phyloP scores from a whole-genome alignment of 2,113 vertebrate species.

The Notarius quadriscutis region DNA sequence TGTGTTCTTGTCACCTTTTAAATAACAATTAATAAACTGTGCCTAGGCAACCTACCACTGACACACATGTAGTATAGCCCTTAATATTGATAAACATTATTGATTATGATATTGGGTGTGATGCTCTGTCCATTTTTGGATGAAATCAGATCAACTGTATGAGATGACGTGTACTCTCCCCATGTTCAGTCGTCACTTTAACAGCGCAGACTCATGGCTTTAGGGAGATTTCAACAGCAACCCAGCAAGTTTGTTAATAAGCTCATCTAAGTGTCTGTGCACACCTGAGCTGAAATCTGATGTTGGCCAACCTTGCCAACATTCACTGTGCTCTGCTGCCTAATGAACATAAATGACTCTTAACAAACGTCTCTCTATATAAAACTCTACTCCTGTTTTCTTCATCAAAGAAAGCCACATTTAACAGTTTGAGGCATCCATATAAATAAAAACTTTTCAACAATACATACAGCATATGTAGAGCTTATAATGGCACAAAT shows the following conservation, averaged over 20 bases:
- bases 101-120: constrained; percentile 67
- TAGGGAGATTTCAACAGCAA: constrained; percentile 42
- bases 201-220: constrained; percentile 47
- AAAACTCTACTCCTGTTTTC: constrained; percentile 1
- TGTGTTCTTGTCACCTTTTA: constrained; percentile 75
- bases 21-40: constrained; percentile 72
- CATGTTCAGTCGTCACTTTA: constrained; percentile 39
- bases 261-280: constrained; percentile 41
- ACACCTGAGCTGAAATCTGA: constrained; percentile 50
- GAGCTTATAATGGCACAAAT: neutral
- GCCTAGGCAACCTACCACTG: constrained; percentile 74
- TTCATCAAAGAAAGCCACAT: constrained; percentile 25
- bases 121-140: constrained; percentile 38
- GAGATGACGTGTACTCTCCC: constrained; percentile 23
- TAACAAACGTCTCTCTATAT: neutral
- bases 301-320: constrained; percentile 13
- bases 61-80: constrained; percentile 81
- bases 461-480: constrained; percentile 27
- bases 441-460: constrained; percentile 38
- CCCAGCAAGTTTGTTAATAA: constrained; percentile 37
- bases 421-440: constrained; percentile 51
- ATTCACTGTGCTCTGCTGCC: constrained; percentile 16
- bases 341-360: constrained; percentile 30
- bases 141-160: constrained; percentile 33
- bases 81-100: constrained; percentile 78